Evolutionary conservation across 2,797 vertebrate species (phyloP).

Genomic region (Morus bassanus): DNA sequence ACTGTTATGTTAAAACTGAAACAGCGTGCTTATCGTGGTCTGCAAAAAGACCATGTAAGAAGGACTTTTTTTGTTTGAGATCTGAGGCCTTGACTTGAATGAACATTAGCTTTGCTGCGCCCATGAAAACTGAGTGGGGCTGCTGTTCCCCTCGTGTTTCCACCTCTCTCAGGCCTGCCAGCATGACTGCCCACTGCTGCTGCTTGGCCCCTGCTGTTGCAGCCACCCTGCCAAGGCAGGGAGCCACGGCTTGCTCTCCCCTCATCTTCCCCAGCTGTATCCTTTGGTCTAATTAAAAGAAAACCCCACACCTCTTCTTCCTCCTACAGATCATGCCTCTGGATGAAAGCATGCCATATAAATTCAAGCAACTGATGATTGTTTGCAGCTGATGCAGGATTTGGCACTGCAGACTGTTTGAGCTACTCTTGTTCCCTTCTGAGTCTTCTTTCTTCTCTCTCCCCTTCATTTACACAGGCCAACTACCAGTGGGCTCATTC

Average conservation of each 20-base stretch:
- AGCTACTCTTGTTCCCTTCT: background rate
- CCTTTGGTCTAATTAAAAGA: background rate
- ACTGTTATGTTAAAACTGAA: background rate
- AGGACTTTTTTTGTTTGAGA: background rate
- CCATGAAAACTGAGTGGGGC: background rate
- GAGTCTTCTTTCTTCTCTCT: background rate
- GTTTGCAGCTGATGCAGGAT: background rate
- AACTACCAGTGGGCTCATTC: background rate
- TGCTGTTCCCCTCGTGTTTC: rapidly evolving
- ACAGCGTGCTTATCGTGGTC: rapidly evolving
- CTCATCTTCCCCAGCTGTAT: background rate
- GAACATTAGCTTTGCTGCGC: rapidly evolving
- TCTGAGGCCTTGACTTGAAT: background rate
- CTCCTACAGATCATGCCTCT: background rate
- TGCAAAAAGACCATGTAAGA: rapidly evolving
- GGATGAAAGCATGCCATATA: background rate
- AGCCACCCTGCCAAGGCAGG: rapidly evolving
- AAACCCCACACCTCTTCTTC: background rate
- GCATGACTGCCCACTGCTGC: background rate
- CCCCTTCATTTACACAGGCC: background rate
- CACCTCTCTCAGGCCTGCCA: background rate
- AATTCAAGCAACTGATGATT: background rate
- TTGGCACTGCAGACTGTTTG: background rate
- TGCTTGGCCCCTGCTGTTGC: background rate
- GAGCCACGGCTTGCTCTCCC: background rate